Conservation (phyloP, 2,113 vertebrate species). For the Romanogobio albipinnatus region DNA sequence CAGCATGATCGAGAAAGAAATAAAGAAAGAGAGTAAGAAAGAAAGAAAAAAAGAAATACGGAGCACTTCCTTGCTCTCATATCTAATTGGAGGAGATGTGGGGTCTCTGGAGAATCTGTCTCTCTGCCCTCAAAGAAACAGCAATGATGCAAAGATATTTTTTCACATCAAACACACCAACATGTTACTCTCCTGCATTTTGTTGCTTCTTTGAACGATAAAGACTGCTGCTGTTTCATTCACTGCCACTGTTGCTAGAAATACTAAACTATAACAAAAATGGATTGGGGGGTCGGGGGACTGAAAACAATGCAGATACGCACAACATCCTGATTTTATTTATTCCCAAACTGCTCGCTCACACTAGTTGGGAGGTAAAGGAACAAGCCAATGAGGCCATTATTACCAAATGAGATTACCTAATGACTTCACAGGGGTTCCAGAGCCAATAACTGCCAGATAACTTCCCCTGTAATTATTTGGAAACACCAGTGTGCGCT, state of each 20-base stretch:
- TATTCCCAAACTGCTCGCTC: constrained; percentile 12
- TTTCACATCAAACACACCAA: constrained; percentile 33
- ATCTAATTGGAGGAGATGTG: constrained; percentile 28
- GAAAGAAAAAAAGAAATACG: background rate
- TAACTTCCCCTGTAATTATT: constrained; percentile 62
- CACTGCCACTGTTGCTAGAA: background rate
- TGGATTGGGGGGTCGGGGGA: background rate
- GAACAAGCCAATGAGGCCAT: constrained; percentile 52
- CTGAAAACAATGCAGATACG: constrained; percentile 32
- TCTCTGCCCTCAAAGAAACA: constrained; percentile 36
- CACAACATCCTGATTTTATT: constrained; percentile 24
- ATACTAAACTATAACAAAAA: background rate
- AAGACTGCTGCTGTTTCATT: constrained; percentile 21
- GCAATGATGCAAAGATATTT: constrained; percentile 34
- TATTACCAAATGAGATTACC: constrained; percentile 57
- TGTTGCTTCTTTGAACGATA: constrained; percentile 32
- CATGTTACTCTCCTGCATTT: background rate
- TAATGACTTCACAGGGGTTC: constrained; percentile 58
- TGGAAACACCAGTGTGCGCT: constrained; percentile 41
- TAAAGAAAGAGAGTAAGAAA: background rate
- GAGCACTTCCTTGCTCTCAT: background rate
- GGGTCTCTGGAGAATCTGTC: constrained; percentile 4
- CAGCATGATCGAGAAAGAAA: background rate
- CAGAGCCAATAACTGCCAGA: constrained; percentile 56
- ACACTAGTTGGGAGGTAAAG: constrained; percentile 37